phyloP scores from a whole-genome alignment of 2,888 invertebrate genomes.

The Acrobasis consociella region DNA sequence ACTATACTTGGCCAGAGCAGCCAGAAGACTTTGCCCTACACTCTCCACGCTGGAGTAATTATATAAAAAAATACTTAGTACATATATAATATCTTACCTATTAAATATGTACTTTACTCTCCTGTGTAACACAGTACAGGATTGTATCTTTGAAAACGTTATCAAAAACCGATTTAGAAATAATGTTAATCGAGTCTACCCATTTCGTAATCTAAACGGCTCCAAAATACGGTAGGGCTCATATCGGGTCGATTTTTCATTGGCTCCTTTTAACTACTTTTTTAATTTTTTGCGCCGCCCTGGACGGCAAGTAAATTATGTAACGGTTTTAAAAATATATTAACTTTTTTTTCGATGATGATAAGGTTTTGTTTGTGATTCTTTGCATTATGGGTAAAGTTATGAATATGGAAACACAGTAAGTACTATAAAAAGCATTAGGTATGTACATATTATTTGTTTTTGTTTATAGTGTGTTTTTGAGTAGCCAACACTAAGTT shows the following conservation, averaged over 20 bases:
- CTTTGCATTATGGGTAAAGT: constrained; percentile 2
- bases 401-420: not conserved
- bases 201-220: constrained; percentile 44
- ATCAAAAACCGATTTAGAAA: not conserved
- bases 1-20: too few species aligned
- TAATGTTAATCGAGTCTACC: constrained; percentile 28
- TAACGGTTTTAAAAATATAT: constrained; percentile 20
- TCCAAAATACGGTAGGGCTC: constrained; percentile 74
- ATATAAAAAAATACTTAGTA: too few species aligned
- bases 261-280: constrained; percentile 65
- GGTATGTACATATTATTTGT: too few species aligned
- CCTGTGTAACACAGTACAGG: too few species aligned
- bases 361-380: constrained; percentile 21
- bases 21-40: too few species aligned
- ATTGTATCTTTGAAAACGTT: not conserved
- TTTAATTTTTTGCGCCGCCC: constrained; percentile 32
- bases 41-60: too few species aligned
- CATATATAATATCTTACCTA: too few species aligned
- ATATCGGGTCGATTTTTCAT: constrained; percentile 70
- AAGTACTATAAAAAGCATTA: too few species aligned
- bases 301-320: constrained; percentile 19
- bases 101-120: too few species aligned
- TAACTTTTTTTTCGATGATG: constrained; percentile 16
- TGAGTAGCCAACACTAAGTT: too few species aligned
- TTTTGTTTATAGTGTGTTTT: too few species aligned